Percentiles rank a stretch among this genome's conserved stretches.
These are phyloP conservation scores for Malurus elegans DNA, from an alignment of 2,113 vertebrate species.

Conservation along the genomic window DNA sequence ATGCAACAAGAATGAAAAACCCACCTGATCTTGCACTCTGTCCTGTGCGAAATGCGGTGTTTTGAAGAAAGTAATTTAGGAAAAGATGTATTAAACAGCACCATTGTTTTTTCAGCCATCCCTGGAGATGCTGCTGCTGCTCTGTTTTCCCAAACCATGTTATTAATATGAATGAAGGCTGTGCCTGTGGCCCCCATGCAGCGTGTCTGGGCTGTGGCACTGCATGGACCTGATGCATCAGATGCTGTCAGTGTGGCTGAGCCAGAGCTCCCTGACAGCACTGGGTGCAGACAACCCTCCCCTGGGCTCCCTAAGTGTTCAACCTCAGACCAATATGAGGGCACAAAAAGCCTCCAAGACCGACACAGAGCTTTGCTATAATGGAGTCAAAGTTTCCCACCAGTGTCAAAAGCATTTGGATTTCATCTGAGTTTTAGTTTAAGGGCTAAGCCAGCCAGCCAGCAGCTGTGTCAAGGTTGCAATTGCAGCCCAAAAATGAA, in stretches of 20 bases:
- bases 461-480: not conserved
- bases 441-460: not conserved
- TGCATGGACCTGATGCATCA: not conserved
- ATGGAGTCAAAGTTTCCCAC: not conserved
- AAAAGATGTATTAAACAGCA: not conserved
- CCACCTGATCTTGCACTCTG: not conserved
- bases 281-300: not conserved
- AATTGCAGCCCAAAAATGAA: not conserved
- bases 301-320: not conserved
- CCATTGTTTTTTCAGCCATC: not conserved
- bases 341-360: not conserved
- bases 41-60: not conserved
- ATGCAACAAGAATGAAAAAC: not conserved
- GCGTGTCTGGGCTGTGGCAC: fast-evolving
- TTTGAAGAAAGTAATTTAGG: not conserved
- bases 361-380: not conserved
- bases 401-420: not conserved
- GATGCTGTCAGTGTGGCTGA: not conserved
- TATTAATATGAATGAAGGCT: not conserved
- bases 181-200: fast-evolving
- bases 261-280: fast-evolving
- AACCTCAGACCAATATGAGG: fast-evolving
- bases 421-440: not conserved
- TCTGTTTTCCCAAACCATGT: not conserved
- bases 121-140: not conserved